Evolutionary conservation across 2,113 vertebrate genomes (phyloP), one percentile per base, ranked within the genome.

Genomic region (Phyllostomus hastatus): DNA sequence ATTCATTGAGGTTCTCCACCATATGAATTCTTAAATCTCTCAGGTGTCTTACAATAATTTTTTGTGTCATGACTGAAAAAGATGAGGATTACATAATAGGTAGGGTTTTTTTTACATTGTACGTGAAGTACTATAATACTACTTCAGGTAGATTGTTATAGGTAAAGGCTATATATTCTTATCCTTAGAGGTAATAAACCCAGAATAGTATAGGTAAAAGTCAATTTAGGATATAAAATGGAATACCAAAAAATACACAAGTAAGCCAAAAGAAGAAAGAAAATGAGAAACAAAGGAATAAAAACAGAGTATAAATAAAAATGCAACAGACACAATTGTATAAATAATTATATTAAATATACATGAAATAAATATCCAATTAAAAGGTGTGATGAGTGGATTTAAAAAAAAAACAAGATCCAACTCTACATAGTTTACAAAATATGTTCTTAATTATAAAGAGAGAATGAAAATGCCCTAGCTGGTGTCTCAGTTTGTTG

Each of bases 21-120:
- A 92, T 70, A 90, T 94, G 91, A 92, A 76, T 97, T 94, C 70
- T 97, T 95, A 90, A 57, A 43, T 22, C 46, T 85, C 59, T 85
- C 3, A 15, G 59, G 2, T 22, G 16, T 81, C 20, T 87, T 87
- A 2, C 35, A 41, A 19, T 76, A 41, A 78, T 78, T n/a, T 67
- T 81, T 20, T 69, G 7, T 93, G n/a, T 2, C 43, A 79, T 50
- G 54, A 72, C 1, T 88, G 81, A 92, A 92, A 88, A 93, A 90
- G 7, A 92, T 54, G 31, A 89, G 24, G 1, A 48, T 90, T 90
- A 92, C 10, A 11, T 54, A 64, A n/a, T 64, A 78, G 38, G 26
- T 81, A 66, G 4, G 11, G 0, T 66, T 33, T 5, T 35, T 80
- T 90, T 43, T 69, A 92, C 15, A 83, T 80, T 66, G n/a, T 48